phyloP scores from a whole-genome alignment of 2,888 invertebrate species.

The Sarcophaga carnaria region DNA sequence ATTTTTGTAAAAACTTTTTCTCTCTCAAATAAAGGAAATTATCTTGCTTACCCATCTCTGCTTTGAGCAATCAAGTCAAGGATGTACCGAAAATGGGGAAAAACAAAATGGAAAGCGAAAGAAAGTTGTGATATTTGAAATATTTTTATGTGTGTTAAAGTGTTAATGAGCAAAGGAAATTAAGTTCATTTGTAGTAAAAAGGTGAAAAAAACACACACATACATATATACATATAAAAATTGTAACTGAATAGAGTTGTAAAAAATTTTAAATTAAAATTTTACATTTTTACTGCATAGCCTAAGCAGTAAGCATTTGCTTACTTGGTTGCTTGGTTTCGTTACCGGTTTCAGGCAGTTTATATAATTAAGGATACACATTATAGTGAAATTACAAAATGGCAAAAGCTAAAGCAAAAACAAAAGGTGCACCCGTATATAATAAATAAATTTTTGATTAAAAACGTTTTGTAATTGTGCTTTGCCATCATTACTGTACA shows the following conservation, averaged over 20 bases:
- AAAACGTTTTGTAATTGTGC: constrained; percentile 37
- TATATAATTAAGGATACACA: constrained; percentile 57
- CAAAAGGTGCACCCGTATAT: background rate
- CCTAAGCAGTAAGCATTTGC: constrained; percentile 2
- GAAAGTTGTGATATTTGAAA: constrained; percentile 38
- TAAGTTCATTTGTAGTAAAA: constrained; percentile 62
- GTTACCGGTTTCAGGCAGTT: background rate
- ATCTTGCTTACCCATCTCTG: constrained; percentile 18
- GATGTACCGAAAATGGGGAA: background rate
- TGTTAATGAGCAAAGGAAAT: constrained; percentile 68
- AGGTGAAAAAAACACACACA: constrained; percentile 1
- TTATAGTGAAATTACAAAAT: constrained; percentile 35
- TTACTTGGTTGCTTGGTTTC: background rate
- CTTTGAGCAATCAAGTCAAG: constrained; percentile 28
- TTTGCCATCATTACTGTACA: background rate
- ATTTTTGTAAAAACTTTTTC: background rate
- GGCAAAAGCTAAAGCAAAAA: background rate
- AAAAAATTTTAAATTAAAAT: constrained; percentile 50
- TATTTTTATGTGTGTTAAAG: constrained; percentile 48
- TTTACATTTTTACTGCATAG: constrained; percentile 42
- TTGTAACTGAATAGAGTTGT: background rate
- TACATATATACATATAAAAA: constrained; percentile 3
- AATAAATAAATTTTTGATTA: constrained; percentile 37
- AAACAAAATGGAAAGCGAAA: background rate
- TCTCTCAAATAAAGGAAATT: background rate